phyloP scores from a whole-genome alignment of 2,113 vertebrate genomes.

The Tragelaphus imberbis region DNA sequence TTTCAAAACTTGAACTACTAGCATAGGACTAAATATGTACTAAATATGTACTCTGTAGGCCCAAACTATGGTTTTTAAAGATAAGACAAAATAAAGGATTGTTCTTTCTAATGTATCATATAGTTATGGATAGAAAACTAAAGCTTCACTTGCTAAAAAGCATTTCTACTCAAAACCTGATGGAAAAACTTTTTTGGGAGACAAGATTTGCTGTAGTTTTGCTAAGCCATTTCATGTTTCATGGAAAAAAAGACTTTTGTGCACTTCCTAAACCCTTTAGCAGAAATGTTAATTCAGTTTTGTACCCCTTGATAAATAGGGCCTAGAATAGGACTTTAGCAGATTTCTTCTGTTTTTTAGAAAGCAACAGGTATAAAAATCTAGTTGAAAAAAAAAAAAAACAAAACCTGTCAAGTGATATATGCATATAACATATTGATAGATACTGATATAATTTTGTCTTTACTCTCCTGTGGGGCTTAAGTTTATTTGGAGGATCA shows the following conservation, averaged over 20 bases:
- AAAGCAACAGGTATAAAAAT: neutral
- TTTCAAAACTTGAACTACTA: neutral
- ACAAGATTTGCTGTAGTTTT: neutral
- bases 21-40: neutral
- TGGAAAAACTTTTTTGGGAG: neutral
- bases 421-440: neutral
- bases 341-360: neutral
- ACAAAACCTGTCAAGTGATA: neutral
- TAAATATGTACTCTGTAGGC: neutral
- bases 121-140: neutral
- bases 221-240: neutral
- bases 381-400: neutral
- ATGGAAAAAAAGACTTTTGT: neutral
- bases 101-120: slow-evolving; percentile 19
- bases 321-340: neutral
- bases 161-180: neutral
- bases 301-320: neutral
- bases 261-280: neutral
- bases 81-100: neutral
- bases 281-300: neutral
- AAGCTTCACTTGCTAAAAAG: neutral
- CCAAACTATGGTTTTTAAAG: neutral
- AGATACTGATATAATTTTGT: neutral
- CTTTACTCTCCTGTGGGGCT: neutral
- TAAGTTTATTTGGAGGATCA: neutral